These are phyloP conservation scores for Deladenus siricidicola DNA, from an alignment of 2,888 invertebrate species.

Conservation along the genomic window DNA sequence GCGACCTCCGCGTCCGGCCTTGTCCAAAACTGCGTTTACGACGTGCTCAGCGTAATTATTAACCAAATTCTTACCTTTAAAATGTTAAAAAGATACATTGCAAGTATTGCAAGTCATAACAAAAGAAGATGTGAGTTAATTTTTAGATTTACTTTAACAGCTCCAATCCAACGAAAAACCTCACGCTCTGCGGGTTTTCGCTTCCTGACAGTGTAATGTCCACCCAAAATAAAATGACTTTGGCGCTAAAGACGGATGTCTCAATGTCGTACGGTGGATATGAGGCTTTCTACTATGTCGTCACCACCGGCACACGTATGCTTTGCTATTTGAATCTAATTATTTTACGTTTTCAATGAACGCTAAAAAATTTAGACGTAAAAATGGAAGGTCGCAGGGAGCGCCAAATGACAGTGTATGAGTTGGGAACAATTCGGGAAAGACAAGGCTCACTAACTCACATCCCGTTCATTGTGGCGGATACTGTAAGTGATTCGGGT, in stretches of 20 bases:
- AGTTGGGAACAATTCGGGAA: constrained; percentile 36
- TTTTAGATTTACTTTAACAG: constrained; percentile 23
- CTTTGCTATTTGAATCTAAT: constrained; percentile 10
- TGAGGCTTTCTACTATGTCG: constrained; percentile 35
- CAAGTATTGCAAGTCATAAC: no score
- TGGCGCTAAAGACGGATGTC: constrained; percentile 30
- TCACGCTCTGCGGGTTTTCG: constrained; percentile 27
- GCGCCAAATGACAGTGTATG: no score
- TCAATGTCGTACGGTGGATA: constrained; percentile 30
- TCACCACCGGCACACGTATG: constrained; percentile 6
- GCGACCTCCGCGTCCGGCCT: neutral
- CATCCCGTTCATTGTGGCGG: no score
- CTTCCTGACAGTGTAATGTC: constrained; percentile 27
- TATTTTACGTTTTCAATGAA: no score
- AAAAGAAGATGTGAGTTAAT: no score
- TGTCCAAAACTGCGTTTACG: constrained; percentile 13
- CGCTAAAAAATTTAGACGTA: no score
- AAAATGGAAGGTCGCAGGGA: no score
- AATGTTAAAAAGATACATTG: neutral
- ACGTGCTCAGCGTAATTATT: constrained; percentile 7
- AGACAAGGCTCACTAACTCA: constrained; percentile 34
- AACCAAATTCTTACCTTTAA: neutral
- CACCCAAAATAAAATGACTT: constrained; percentile 17
- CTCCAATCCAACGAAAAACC: constrained; percentile 11
- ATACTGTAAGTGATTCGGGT: no score